phyloP scores from a whole-genome alignment of 2,797 vertebrate genomes.

The Dipus sagitta region DNA sequence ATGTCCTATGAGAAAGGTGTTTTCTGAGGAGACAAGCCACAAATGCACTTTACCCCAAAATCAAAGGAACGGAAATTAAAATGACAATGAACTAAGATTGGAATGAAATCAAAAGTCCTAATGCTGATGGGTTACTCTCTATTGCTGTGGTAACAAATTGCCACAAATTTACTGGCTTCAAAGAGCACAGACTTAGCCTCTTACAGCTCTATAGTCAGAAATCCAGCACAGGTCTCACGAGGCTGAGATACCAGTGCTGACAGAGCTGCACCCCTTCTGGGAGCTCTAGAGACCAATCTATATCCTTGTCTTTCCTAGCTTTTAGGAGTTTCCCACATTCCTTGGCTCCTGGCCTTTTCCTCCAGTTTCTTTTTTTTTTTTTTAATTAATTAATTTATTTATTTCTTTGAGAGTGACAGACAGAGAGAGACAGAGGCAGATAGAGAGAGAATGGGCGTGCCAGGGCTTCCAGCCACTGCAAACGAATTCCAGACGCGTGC shows the following conservation, averaged over 20 bases:
- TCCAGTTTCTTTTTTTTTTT: not conserved
- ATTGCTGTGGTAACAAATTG: not conserved
- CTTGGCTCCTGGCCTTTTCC: not conserved
- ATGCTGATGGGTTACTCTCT: not conserved
- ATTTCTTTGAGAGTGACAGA: too few relatives aligned
- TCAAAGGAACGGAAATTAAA: slow-evolving; percentile 46
- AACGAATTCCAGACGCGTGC: too few relatives aligned
- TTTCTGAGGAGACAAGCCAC: slow-evolving; percentile 42
- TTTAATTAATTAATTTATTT: too few relatives aligned
- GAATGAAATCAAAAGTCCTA: slow-evolving; percentile 1
- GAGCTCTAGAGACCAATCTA: not conserved
- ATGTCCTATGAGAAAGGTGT: slow-evolving; percentile 33
- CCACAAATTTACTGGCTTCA: not conserved
- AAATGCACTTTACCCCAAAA: not conserved
- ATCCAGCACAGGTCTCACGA: not conserved
- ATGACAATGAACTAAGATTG: not conserved
- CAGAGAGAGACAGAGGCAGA: too few relatives aligned
- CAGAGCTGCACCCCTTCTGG: not conserved
- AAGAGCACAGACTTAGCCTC: not conserved
- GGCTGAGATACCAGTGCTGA: not conserved
- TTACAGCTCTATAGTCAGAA: not conserved
- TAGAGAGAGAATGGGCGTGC: too few relatives aligned
- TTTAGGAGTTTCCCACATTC: slow-evolving; percentile 17
- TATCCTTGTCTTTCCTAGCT: not conserved
- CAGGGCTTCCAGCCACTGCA: too few relatives aligned